Conservation (phyloP, 2,797 vertebrate genomes). For the Semaprochilodus insignis region DNA sequence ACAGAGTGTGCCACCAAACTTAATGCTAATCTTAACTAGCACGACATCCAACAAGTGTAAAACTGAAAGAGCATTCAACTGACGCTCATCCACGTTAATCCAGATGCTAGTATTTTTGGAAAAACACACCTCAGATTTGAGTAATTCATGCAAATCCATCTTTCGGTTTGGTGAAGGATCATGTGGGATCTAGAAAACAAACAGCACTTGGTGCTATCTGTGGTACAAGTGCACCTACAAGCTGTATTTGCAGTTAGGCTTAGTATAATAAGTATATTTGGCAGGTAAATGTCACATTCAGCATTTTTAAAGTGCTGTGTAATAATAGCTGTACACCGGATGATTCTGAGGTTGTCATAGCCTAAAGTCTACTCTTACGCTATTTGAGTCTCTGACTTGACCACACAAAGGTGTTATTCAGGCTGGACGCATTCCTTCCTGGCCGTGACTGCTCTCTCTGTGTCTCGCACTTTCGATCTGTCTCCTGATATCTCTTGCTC, state of each 20-base stretch:
- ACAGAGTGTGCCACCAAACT: background rate
- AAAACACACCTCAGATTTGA: background rate
- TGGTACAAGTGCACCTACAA: background rate
- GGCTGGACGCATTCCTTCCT: background rate
- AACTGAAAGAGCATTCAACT: background rate
- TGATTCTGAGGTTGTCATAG: background rate
- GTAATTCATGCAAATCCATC: background rate
- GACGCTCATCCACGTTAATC: background rate
- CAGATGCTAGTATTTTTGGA: background rate
- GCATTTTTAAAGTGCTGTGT: background rate
- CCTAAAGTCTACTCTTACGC: background rate
- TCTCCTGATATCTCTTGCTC: background rate
- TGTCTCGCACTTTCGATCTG: background rate
- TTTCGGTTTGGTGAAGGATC: background rate
- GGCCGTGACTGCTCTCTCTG: background rate
- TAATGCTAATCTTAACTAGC: background rate
- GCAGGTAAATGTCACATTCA: slow-evolving; percentile 21
- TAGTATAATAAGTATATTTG: background rate
- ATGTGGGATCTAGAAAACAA: slow-evolving; percentile 4
- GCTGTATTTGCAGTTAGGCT: background rate
- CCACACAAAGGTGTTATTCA: slow-evolving; percentile 6
- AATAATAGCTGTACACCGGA: background rate
- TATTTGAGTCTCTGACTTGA: background rate
- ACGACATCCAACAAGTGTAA: background rate
- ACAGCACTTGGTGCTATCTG: slow-evolving; percentile 1